These are phyloP conservation scores for Cinara cedri DNA, from an alignment of 2,888 invertebrate species.

Conservation along the genomic window DNA sequence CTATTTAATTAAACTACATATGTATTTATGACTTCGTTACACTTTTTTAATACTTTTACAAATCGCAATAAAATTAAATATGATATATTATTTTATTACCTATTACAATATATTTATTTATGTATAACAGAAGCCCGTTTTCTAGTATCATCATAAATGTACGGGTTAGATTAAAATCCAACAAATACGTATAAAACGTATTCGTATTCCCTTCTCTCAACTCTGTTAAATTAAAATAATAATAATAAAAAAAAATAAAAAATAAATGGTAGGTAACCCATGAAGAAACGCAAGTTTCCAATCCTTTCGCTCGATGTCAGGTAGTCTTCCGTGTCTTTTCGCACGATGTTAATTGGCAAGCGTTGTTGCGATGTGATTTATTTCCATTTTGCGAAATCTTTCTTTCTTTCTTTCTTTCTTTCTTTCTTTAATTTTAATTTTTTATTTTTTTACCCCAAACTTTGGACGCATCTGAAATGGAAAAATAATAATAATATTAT, in stretches of 20 bases:
- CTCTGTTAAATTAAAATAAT: slow-evolving; percentile 45
- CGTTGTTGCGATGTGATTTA: not conserved
- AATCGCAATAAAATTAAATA: too few species aligned
- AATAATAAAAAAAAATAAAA: slow-evolving; percentile 20
- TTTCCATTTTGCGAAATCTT: not conserved
- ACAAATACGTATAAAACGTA: slow-evolving; percentile 26
- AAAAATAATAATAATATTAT: too few species aligned
- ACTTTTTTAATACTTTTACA: too few species aligned
- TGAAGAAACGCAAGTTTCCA: slow-evolving; percentile 37
- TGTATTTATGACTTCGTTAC: too few species aligned
- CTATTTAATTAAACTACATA: too few species aligned
- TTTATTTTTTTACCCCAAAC: not conserved
- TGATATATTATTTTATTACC: too few species aligned
- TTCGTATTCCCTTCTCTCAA: slow-evolving; percentile 43
- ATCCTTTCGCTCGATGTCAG: slow-evolving; percentile 46
- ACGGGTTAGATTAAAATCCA: slow-evolving; percentile 23
- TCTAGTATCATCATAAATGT: slow-evolving; percentile 16
- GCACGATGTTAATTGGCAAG: slow-evolving; percentile 52
- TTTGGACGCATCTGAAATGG: not conserved
- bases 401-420: not conserved
- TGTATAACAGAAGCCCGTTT: slow-evolving; percentile 3
- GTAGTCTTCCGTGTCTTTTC: slow-evolving; percentile 41
- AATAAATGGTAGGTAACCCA: slow-evolving; percentile 2
- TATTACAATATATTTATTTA: too few species aligned
- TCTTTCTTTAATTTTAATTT: not conserved